Evolutionary conservation across 2,113 vertebrate species (phyloP).

Genomic region (Alethe castanea): DNA sequence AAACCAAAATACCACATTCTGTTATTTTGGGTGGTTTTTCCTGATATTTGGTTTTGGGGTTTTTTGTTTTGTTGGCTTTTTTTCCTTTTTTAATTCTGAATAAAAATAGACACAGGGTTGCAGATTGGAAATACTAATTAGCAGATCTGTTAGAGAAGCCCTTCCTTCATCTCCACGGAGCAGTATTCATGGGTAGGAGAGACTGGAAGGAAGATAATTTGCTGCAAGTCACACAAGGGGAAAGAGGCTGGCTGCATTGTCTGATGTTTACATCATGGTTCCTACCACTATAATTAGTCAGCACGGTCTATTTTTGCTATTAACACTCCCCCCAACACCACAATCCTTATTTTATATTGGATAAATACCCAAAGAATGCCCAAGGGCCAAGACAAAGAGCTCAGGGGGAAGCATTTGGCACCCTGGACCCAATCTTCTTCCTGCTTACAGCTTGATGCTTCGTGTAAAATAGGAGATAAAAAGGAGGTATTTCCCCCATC

Average conservation of each 20-base stretch:
- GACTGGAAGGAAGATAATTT: background rate
- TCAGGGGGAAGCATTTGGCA: background rate
- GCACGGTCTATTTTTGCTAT: background rate
- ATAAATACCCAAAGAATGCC: background rate
- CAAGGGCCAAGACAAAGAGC: background rate
- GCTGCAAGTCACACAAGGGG: background rate
- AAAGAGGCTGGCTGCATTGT: background rate
- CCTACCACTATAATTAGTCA: background rate
- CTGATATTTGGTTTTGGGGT: background rate
- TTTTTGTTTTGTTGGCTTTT: background rate
- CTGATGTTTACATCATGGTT: background rate
- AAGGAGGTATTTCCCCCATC: background rate
- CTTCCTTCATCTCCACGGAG: background rate
- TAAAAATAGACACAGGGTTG: background rate
- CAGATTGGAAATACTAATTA: background rate
- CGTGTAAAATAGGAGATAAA: background rate
- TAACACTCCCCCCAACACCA: background rate
- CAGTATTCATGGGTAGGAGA: background rate
- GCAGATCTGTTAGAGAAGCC: background rate
- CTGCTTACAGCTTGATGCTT: rapidly evolving
- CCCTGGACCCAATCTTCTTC: background rate
- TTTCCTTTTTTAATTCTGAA: background rate
- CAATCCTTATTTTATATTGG: background rate
- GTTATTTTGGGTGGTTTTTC: background rate
- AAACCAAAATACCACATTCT: background rate